Conservation (phyloP, 2,888 invertebrate species). For the Steinernema scapterisci region DNA sequence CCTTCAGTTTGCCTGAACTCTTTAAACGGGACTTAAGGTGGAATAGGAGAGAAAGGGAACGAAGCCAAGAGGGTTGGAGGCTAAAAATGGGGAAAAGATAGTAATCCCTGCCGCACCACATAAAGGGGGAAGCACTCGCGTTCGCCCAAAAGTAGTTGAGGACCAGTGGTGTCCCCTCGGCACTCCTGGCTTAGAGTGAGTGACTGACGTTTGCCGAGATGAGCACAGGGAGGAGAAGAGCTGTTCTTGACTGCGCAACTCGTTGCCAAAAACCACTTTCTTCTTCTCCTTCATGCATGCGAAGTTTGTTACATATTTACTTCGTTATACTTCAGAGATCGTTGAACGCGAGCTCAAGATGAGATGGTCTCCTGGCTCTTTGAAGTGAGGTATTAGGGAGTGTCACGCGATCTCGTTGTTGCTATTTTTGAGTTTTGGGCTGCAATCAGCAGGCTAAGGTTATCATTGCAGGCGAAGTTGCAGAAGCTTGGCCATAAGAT, state of each 20-base stretch:
- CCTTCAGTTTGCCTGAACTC: background rate
- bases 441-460: too few species aligned
- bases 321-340: too few species aligned
- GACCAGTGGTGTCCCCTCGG: background rate
- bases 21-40: constrained; percentile 8
- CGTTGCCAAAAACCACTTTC: constrained; percentile 7
- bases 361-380: too few species aligned
- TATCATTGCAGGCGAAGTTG: too few species aligned
- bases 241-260: constrained; percentile 5
- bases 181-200: background rate
- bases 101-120: background rate
- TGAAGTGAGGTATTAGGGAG: too few species aligned
- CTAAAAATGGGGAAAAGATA: background rate
- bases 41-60: background rate
- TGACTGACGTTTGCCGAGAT: too few species aligned
- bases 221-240: too few species aligned
- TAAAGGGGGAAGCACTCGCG: constrained; percentile 1
- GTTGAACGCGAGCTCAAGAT: too few species aligned
- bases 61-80: too few species aligned
- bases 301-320: background rate
- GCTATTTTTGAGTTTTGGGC: too few species aligned
- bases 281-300: background rate
- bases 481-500: too few species aligned
- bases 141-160: constrained; percentile 15
- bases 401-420: too few species aligned